Evolutionary conservation across 2,797 vertebrate genomes (phyloP).

Genomic region (Enteromius thamalakanensis): DNA sequence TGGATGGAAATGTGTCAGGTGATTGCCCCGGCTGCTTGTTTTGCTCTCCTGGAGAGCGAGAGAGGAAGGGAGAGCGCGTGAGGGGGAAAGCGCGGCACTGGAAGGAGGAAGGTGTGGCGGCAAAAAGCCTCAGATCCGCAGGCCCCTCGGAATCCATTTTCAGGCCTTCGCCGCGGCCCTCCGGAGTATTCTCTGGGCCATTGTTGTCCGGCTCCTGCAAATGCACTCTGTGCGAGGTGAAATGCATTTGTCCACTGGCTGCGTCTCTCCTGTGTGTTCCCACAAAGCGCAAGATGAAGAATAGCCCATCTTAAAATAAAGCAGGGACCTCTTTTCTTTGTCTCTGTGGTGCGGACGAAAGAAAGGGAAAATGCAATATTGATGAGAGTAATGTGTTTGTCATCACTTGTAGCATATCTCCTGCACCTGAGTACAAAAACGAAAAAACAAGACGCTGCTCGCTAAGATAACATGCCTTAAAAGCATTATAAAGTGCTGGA

Average conservation of each 20-base stretch:
- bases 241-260: conserved; percentile 87
- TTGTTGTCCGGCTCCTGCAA: conserved; percentile 90
- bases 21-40: conserved; percentile 94
- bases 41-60: conserved; percentile 81
- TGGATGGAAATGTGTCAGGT: conserved; percentile 99
- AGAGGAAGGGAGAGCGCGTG: conserved; percentile 68
- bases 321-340: conserved; percentile 69
- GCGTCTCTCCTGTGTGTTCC: conserved; percentile 89
- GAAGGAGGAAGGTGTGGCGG: conserved; percentile 84
- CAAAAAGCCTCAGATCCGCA: conserved; percentile 73
- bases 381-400: conserved; percentile 89
- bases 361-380: conserved; percentile 87
- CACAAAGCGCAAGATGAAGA: conserved; percentile 84
- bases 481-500: conserved; percentile 2
- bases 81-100: conserved; percentile 58
- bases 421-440: conserved; percentile 65
- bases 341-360: conserved; percentile 64
- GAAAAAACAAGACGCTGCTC: background rate
- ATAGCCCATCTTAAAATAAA: conserved; percentile 90
- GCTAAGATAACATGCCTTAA: background rate
- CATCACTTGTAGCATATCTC: conserved; percentile 77
- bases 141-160: conserved; percentile 87
- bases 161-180: conserved; percentile 83
- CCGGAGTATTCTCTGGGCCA: conserved; percentile 89
- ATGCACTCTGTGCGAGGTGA: conserved; percentile 88